A percentile compares a stretch with the other conserved stretches of the same genome.
phyloP scores from a whole-genome alignment of 2,113 vertebrate species.

The Aix galericulata region DNA sequence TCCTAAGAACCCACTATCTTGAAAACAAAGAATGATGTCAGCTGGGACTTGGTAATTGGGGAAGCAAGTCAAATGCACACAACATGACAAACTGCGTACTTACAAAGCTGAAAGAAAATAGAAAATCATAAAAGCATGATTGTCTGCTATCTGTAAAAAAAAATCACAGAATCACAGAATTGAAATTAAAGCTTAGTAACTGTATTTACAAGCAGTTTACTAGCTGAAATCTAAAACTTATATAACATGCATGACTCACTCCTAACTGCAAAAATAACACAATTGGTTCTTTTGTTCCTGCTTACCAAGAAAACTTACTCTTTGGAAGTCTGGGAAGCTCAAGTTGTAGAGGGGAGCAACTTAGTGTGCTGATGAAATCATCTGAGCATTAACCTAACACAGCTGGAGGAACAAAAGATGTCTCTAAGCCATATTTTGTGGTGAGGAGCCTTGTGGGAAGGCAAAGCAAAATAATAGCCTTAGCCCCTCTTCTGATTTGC shows the following conservation, averaged over 20 bases:
- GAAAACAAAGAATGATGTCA: neutral
- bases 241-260: neutral
- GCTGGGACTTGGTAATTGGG: neutral
- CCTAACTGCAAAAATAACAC: neutral
- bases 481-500: conserved; percentile 33
- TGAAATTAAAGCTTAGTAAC: neutral
- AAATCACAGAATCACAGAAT: neutral
- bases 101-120: neutral
- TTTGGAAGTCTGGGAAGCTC: conserved; percentile 19
- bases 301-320: conserved; percentile 31
- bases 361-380: conserved; percentile 37
- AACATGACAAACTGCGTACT: neutral
- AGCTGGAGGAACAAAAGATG: conserved; percentile 44
- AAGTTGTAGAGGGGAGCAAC: conserved; percentile 7
- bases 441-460: conserved; percentile 51
- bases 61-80: neutral
- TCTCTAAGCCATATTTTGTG: conserved; percentile 57
- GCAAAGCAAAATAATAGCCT: conserved; percentile 49
- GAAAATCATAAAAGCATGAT: neutral
- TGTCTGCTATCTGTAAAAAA: neutral
- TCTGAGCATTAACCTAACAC: conserved; percentile 28
- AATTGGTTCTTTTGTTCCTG: neutral
- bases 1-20: neutral
- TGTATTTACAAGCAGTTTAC: neutral
- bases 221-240: neutral